Conservation (phyloP, 2,888 invertebrate genomes). For the Lasioglossum zephyrum region DNA sequence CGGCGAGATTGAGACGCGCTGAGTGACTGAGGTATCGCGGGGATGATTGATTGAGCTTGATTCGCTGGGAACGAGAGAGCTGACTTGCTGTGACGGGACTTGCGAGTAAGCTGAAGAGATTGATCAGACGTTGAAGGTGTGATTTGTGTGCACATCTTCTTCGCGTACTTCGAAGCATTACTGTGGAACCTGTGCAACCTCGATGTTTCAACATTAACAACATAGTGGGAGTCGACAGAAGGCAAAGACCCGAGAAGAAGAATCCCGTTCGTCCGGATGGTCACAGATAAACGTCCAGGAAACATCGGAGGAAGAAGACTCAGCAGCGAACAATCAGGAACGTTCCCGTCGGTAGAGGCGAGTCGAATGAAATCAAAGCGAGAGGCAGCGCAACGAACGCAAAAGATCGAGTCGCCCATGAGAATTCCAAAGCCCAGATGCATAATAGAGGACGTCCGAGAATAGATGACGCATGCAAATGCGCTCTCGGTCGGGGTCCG, state of each 20-base stretch:
- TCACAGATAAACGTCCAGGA: neutral
- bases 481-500: conserved; percentile 9
- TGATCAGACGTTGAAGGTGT: neutral
- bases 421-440: neutral
- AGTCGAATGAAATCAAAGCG: conserved; percentile 6
- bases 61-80: neutral
- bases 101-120: neutral
- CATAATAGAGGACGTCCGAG: conserved; percentile 18
- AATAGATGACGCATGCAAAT: conserved; percentile 5
- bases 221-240: neutral
- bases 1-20: neutral
- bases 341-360: neutral
- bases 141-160: neutral
- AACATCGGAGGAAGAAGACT: neutral
- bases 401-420: neutral
- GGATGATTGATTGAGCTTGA: conserved; percentile 1
- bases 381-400: neutral
- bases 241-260: neutral
- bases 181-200: neutral
- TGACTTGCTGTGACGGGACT: neutral
- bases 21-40: neutral
- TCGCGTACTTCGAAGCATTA: neutral
- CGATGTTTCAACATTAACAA: neutral
- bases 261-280: neutral
- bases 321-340: neutral